A percentile compares a stretch with the other conserved stretches of the same genome.
These are phyloP conservation scores for Lasioglossum calceatum DNA, from an alignment of 2,888 invertebrate species.

Conservation along the genomic window DNA sequence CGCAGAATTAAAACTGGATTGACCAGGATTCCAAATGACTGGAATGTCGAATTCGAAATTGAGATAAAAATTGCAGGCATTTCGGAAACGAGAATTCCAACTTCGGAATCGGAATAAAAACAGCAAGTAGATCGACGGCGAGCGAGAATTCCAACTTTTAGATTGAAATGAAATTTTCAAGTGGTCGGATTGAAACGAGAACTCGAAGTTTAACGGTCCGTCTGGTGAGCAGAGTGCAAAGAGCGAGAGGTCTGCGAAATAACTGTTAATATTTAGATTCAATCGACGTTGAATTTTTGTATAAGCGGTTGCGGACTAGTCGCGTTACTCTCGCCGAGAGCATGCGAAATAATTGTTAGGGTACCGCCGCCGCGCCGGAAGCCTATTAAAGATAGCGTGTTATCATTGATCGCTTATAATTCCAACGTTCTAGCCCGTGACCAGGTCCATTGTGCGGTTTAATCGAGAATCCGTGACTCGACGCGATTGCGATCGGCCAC, in stretches of 20 bases:
- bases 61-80: not conserved
- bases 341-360: conserved; percentile 42
- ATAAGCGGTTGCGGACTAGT: not conserved
- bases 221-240: not conserved
- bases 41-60: not conserved
- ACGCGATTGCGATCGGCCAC: conserved; percentile 48
- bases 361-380: conserved; percentile 15
- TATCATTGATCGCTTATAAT: conserved; percentile 56
- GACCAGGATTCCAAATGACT: no score
- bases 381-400: conserved; percentile 52
- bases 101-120: not conserved
- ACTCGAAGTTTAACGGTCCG: not conserved
- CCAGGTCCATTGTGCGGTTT: conserved; percentile 55
- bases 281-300: not conserved
- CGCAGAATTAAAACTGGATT: no score
- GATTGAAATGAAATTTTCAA: conserved; percentile 6
- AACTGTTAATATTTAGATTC: not conserved
- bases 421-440: conserved; percentile 32
- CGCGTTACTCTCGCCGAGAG: conserved; percentile 22
- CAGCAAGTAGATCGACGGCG: not conserved
- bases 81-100: not conserved
- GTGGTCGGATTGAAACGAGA: not conserved
- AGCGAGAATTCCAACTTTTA: not conserved
- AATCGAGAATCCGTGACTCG: conserved; percentile 61
- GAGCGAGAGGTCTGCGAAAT: not conserved